Evolutionary conservation across 2,888 invertebrate species (phyloP).

Genomic region (Hypolimnas misippus): DNA sequence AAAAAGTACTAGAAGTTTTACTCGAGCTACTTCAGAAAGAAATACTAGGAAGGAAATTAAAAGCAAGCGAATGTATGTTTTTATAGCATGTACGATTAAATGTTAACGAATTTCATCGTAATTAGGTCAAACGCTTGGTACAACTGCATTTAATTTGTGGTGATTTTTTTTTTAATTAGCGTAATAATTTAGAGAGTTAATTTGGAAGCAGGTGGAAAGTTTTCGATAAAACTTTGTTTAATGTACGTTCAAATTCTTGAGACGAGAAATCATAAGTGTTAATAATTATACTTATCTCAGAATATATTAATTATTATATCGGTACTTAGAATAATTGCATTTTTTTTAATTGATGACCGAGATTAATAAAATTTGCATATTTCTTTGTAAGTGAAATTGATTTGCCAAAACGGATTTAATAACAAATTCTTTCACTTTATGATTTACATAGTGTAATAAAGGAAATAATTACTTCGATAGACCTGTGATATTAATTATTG

Average conservation of each 20-base stretch:
- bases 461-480: no score
- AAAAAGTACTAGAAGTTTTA: constrained; percentile 3
- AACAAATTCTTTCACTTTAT: no score
- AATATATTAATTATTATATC: no score
- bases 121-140: constrained; percentile 32
- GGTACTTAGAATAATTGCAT: no score
- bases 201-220: constrained; percentile 31
- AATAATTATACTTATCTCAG: no score
- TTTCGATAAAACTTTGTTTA: constrained; percentile 17
- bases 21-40: not conserved
- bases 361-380: no score
- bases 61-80: not conserved
- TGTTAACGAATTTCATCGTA: constrained; percentile 22
- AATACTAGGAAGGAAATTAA: not conserved
- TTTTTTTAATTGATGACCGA: no score
- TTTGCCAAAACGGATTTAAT: no score
- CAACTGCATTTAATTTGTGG: constrained; percentile 29
- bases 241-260: not conserved
- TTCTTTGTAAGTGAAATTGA: no score
- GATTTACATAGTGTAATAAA: no score
- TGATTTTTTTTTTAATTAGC: constrained; percentile 36
- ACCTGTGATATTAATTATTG: constrained; percentile 2
- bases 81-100: constrained; percentile 11
- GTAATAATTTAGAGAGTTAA: constrained; percentile 35
- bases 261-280: constrained; percentile 2